phyloP scores from a whole-genome alignment of 1,140 invertebrate species.

The Aphaenogaster floridana region DNA sequence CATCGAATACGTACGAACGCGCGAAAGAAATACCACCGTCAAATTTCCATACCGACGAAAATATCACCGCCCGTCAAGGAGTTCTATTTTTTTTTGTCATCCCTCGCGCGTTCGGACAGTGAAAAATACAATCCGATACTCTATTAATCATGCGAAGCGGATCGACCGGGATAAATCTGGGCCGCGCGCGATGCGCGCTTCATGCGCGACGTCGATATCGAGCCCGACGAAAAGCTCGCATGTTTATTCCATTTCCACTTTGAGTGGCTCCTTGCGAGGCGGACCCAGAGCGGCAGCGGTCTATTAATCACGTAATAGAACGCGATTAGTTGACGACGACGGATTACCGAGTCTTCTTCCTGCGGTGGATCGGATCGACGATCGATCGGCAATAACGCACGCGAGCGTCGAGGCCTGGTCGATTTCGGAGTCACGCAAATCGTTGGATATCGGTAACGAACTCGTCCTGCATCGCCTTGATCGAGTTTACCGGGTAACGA shows the following conservation, averaged over 20 bases:
- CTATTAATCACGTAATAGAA: slow-evolving; percentile 51
- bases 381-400: slow-evolving; percentile 2
- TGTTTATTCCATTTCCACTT: slow-evolving; percentile 45
- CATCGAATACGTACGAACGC: slow-evolving; percentile 16
- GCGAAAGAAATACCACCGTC: slow-evolving; percentile 39
- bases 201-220: slow-evolving; percentile 33
- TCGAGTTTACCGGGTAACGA: slow-evolving; percentile 73
- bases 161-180: slow-evolving; percentile 52
- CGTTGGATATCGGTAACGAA: slow-evolving; percentile 68
- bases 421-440: slow-evolving; percentile 69
- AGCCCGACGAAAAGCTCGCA: slow-evolving; percentile 1
- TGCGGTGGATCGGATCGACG: neutral
- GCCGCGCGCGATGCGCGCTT: neutral
- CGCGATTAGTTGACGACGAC: slow-evolving; percentile 58
- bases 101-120: slow-evolving; percentile 28
- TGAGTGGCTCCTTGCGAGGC: slow-evolving; percentile 23
- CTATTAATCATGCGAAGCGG: slow-evolving; percentile 54
- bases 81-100: neutral
- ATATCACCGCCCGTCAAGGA: slow-evolving; percentile 44
- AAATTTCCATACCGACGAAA: slow-evolving; percentile 50
- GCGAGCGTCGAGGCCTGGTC: neutral
- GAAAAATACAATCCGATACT: slow-evolving; percentile 58
- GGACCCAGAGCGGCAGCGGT: neutral
- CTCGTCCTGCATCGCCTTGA: slow-evolving; percentile 70
- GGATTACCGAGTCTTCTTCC: neutral